Evolutionary conservation across 1,140 invertebrate species (phyloP).

Genomic region (Drosophila kepulauana): DNA sequence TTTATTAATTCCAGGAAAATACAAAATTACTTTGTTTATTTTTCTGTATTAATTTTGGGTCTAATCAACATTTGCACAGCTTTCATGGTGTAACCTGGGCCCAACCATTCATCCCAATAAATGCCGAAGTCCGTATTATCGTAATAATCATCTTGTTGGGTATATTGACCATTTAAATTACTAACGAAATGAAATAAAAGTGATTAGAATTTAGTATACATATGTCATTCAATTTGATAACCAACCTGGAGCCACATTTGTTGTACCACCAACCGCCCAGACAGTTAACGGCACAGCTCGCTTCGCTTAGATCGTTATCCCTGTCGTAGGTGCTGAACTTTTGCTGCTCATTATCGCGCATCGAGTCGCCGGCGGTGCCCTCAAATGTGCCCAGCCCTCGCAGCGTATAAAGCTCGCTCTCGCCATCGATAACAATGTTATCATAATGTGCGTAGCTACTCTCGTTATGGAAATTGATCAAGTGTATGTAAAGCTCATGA

Average conservation of each 20-base stretch:
- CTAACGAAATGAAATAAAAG: constrained; percentile 30
- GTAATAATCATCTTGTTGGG: constrained; percentile 30
- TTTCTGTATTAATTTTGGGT: constrained; percentile 24
- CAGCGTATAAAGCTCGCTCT: constrained; percentile 88
- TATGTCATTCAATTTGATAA: not conserved
- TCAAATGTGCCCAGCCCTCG: constrained; percentile 87
- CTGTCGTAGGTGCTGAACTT: constrained; percentile 90
- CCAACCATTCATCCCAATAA: constrained; percentile 47
- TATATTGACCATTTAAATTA: constrained; percentile 52
- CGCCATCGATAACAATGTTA: constrained; percentile 87
- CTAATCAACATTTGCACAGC: constrained; percentile 46
- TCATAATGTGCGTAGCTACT: constrained; percentile 87
- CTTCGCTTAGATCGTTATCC: constrained; percentile 89
- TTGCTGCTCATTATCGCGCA: constrained; percentile 88
- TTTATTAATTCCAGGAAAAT: constrained; percentile 1
- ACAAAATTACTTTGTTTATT: not conserved
- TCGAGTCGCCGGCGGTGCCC: constrained; percentile 89
- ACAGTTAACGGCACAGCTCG: constrained; percentile 88
- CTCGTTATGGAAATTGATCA: constrained; percentile 87
- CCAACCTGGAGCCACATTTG: constrained; percentile 60
- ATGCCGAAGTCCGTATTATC: constrained; percentile 36
- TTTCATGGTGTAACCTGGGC: constrained; percentile 37
- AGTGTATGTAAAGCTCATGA: constrained; percentile 86
- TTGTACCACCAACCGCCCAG: constrained; percentile 89
- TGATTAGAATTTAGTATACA: too few species aligned